phyloP scores from a whole-genome alignment of 2,797 vertebrate genomes.

The Sylvia borin region DNA sequence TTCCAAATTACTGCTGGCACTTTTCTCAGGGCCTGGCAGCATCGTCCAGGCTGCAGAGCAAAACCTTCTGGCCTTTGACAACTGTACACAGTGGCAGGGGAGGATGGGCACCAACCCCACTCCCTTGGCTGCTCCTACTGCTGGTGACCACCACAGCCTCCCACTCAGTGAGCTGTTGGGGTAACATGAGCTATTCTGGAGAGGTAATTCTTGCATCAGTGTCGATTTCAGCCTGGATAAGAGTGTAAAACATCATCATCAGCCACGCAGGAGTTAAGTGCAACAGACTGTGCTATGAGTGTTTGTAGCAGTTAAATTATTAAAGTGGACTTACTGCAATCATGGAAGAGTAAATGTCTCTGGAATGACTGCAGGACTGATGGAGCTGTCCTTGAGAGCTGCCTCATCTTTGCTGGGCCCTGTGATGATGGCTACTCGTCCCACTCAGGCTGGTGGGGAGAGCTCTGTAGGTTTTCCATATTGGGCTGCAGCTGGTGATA shows the following conservation, averaged over 20 bases:
- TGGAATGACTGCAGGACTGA: not conserved
- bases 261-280: fast-evolving
- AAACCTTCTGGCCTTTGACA: not conserved
- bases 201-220: not conserved
- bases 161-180: fast-evolving
- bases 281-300: not conserved
- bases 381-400: not conserved
- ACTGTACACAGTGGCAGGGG: fast-evolving
- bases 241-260: not conserved
- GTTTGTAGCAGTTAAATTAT: not conserved
- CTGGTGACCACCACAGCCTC: not conserved
- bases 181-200: fast-evolving
- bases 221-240: not conserved
- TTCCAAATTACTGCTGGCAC: not conserved
- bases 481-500: not conserved
- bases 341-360: not conserved
- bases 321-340: not conserved
- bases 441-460: not conserved
- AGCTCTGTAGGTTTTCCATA: fast-evolving
- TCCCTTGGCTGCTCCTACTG: not conserved
- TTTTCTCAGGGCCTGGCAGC: not conserved
- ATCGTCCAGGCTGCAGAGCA: not conserved
- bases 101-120: fast-evolving
- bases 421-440: fast-evolving
- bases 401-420: fast-evolving